phyloP scores from a whole-genome alignment of 2,888 invertebrate species.

The Monopis laevigella region DNA sequence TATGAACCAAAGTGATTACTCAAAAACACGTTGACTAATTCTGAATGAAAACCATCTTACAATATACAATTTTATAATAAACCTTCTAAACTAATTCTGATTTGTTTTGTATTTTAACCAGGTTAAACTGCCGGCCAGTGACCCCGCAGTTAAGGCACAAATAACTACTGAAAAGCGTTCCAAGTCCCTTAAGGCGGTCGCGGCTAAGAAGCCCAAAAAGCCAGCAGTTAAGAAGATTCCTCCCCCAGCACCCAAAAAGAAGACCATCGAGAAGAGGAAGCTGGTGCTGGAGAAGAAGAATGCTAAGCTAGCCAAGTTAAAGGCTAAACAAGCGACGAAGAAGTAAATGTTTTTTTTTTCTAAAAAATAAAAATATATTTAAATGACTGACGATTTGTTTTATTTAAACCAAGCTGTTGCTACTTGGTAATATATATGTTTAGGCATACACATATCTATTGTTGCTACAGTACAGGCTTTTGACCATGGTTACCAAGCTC shows the following conservation, averaged over 20 bases:
- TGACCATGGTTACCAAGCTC: too few relatives aligned
- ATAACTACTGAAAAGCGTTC: slow-evolving; percentile 58
- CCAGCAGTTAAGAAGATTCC: slow-evolving; percentile 51
- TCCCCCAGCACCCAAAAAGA: slow-evolving; percentile 51
- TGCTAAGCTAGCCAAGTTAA: slow-evolving; percentile 14
- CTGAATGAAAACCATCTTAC: slow-evolving; percentile 28
- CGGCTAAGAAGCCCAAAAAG: slow-evolving; percentile 64
- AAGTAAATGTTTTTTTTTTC: too few relatives aligned
- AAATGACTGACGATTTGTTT: too few relatives aligned
- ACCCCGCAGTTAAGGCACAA: slow-evolving; percentile 56
- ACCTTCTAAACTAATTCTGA: neutral
- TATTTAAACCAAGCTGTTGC: too few relatives aligned
- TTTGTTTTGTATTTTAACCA: slow-evolving; percentile 21
- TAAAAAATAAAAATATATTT: neutral
- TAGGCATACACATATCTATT: too few relatives aligned
- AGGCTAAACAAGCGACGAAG: slow-evolving; percentile 23
- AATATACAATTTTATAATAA: neutral
- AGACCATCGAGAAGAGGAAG: slow-evolving; percentile 26
- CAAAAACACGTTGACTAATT: slow-evolving; percentile 48
- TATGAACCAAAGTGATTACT: slow-evolving; percentile 57
- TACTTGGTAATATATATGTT: too few relatives aligned
- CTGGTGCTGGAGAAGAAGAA: slow-evolving; percentile 18
- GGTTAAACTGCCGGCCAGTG: slow-evolving; percentile 53
- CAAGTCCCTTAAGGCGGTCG: slow-evolving; percentile 59
- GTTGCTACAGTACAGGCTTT: too few relatives aligned